These are phyloP conservation scores for Dendrolimus pini DNA, from an alignment of 2,888 invertebrate genomes.

Conservation along the genomic window DNA sequence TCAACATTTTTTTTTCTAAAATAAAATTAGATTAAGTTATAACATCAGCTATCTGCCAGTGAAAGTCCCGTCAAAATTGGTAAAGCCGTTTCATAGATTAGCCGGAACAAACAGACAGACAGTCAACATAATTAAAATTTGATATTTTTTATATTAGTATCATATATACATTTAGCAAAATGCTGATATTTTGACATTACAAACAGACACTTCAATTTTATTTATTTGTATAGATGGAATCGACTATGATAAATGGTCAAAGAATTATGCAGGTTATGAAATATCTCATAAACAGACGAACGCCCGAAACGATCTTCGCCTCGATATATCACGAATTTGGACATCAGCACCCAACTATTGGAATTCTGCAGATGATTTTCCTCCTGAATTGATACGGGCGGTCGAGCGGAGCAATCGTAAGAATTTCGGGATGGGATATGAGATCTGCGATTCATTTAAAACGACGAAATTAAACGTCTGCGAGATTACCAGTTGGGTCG, in stretches of 20 bases:
- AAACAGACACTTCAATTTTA: too few species aligned
- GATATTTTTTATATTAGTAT: too few species aligned
- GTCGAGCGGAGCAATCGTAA: conserved; percentile 38
- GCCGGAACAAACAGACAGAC: too few species aligned
- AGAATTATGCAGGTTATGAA: conserved; percentile 40
- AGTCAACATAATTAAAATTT: too few species aligned
- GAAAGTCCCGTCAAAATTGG: too few species aligned
- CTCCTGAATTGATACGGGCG: conserved; percentile 51
- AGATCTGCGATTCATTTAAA: conserved; percentile 58
- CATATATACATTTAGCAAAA: too few species aligned
- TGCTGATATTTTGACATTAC: too few species aligned
- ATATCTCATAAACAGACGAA: conserved; percentile 67
- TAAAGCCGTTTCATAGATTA: too few species aligned
- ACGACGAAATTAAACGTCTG: conserved; percentile 58
- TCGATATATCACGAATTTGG: conserved; percentile 69
- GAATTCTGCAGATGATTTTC: conserved; percentile 62
- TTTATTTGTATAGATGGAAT: neutral
- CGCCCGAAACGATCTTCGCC: conserved; percentile 35
- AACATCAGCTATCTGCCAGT: too few species aligned
- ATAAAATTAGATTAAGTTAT: too few species aligned
- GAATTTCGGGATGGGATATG: conserved; percentile 48
- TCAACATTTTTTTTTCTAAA: too few species aligned
- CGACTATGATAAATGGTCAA: conserved; percentile 51
- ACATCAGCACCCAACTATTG: conserved; percentile 62
- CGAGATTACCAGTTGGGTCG: conserved; percentile 47